phyloP scores from a whole-genome alignment of 2,797 vertebrate species.

The Prunella strophiata region DNA sequence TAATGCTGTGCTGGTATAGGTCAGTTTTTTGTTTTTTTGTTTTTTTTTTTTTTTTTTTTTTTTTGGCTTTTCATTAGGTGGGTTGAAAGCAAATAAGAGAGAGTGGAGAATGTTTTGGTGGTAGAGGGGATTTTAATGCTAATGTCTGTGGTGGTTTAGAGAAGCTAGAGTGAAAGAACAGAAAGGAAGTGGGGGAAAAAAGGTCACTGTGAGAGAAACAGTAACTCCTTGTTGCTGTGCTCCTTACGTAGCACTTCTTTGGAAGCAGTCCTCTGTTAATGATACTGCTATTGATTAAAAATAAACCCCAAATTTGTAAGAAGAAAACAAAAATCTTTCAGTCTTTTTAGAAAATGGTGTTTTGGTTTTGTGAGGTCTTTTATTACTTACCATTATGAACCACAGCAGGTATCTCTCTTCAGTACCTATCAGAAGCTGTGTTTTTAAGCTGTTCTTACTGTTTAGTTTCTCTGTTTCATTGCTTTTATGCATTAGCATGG shows the following conservation, averaged over 20 bases:
- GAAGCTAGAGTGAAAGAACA: background rate
- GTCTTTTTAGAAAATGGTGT: background rate
- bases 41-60: rapidly evolving
- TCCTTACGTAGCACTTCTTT: conserved; percentile 31
- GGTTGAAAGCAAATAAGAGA: background rate
- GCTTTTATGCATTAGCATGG: background rate
- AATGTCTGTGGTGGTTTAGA: background rate
- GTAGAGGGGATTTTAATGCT: background rate
- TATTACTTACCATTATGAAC: background rate
- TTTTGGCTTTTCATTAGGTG: background rate
- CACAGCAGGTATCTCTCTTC: background rate
- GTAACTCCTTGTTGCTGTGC: conserved; percentile 44
- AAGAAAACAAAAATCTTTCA: background rate
- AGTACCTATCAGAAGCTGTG: background rate
- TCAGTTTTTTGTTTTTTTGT: rapidly evolving
- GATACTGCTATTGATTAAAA: conserved; percentile 1
- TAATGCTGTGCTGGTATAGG: background rate
- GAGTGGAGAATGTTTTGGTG: background rate
- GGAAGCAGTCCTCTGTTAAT: background rate
- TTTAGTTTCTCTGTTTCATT: background rate
- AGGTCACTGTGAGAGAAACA: conserved; percentile 48
- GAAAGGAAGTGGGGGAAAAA: background rate
- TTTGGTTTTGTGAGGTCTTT: background rate
- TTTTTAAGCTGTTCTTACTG: background rate
- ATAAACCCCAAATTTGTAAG: background rate